Percentiles rank a stretch among this genome's conserved stretches.
phyloP scores from a whole-genome alignment of 2,113 vertebrate species.

The Myocastor coypus region DNA sequence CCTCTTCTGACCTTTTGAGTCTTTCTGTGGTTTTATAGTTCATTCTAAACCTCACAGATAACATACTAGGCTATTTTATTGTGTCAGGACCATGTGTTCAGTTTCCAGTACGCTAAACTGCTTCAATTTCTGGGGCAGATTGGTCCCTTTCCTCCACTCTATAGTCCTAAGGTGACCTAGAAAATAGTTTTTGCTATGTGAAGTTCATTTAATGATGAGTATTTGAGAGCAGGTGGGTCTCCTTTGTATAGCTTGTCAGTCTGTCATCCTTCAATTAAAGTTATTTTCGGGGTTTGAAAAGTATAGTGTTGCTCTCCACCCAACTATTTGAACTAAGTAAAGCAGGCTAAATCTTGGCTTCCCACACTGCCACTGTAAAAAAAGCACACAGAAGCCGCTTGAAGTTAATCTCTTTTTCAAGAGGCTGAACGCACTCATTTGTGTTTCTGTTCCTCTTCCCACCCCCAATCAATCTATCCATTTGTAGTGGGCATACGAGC shows the following conservation, averaged over 20 bases:
- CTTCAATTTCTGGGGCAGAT: neutral
- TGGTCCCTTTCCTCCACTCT: neutral
- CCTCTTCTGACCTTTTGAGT: neutral
- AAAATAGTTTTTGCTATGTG: neutral
- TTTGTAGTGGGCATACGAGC: constrained; percentile 97
- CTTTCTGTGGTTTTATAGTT: neutral
- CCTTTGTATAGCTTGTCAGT: neutral
- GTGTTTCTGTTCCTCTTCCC: constrained; percentile 76
- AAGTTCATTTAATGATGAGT: neutral
- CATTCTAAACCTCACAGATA: neutral
- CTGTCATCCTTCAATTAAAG: neutral
- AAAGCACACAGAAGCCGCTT: constrained; percentile 49
- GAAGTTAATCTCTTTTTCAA: constrained; percentile 58
- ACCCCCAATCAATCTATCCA: constrained; percentile 59
- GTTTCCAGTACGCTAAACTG: neutral
- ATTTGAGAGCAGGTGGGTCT: neutral
- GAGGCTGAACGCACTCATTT: constrained; percentile 56
- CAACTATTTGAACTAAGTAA: neutral
- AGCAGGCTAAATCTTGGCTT: constrained; percentile 43
- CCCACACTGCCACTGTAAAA: neutral
- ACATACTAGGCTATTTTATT: neutral
- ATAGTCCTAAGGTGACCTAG: neutral
- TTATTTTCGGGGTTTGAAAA: neutral
- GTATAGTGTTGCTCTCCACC: neutral
- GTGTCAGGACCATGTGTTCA: neutral